Percentiles rank a stretch among this genome's conserved stretches.
Conservation (phyloP, 2,888 invertebrate genomes). For the Melipona bicolor region DNA sequence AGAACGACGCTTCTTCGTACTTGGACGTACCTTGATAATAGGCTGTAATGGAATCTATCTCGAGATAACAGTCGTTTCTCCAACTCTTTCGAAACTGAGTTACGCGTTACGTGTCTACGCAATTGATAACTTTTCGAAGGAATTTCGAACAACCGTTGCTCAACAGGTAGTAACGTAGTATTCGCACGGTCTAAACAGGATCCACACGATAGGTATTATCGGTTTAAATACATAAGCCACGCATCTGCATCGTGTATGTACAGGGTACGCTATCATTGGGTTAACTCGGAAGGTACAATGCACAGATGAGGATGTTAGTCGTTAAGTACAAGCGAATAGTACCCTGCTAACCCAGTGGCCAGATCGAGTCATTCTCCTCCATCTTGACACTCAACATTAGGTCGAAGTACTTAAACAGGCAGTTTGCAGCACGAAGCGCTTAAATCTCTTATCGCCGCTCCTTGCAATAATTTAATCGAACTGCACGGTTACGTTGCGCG, state of each 20-base stretch:
- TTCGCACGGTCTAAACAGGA: neutral
- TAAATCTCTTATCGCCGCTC: constrained; percentile 42
- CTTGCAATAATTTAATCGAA: constrained; percentile 57
- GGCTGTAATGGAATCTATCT: too few relatives aligned
- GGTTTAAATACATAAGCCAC: constrained; percentile 65
- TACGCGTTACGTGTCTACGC: too few relatives aligned
- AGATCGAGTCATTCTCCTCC: constrained; percentile 73
- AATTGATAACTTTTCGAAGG: neutral
- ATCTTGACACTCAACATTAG: constrained; percentile 69
- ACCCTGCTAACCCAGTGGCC: constrained; percentile 79
- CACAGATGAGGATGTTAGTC: constrained; percentile 80
- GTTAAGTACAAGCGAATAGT: constrained; percentile 81
- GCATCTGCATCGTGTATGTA: constrained; percentile 57
- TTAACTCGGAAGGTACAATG: constrained; percentile 78
- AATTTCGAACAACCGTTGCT: neutral
- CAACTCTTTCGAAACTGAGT: neutral
- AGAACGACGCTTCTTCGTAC: constrained; percentile 1
- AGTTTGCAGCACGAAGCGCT: constrained; percentile 59
- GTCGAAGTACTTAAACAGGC: constrained; percentile 59
- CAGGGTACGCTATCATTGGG: constrained; percentile 68
- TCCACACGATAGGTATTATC: constrained; percentile 31
- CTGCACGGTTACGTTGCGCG: constrained; percentile 31
- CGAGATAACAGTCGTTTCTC: neutral
- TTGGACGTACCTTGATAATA: neutral
- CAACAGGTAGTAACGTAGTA: neutral